Conservation (phyloP, 37 sponge, comb jelly and placozoan genomes). For the Amphimedon queenslandica region DNA sequence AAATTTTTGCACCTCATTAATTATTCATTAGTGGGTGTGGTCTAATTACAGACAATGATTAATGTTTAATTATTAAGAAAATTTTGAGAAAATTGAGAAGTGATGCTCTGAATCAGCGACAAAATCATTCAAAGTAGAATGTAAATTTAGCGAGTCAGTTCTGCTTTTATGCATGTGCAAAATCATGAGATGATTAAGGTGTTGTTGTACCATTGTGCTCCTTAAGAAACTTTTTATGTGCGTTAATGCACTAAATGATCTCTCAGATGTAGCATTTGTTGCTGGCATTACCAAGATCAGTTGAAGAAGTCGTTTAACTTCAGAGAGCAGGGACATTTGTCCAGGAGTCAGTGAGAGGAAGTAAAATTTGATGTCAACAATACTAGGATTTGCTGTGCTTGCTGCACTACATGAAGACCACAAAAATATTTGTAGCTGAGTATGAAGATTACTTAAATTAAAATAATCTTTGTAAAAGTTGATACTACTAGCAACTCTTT, state of each 20-base stretch:
- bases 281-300: no score
- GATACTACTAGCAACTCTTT: not conserved
- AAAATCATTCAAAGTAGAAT: not conserved
- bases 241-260: not conserved
- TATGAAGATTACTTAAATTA: not conserved
- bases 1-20: no score
- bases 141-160: not conserved
- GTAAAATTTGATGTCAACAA: not conserved
- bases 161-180: not conserved
- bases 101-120: not conserved
- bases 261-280: no score
- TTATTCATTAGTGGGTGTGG: no score
- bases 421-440: constrained; percentile 6
- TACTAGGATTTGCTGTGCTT: no score
- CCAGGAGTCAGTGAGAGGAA: not conserved
- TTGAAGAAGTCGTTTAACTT: not conserved
- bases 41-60: no score
- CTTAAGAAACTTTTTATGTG: not conserved
- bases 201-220: not conserved
- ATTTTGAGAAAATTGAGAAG: constrained; percentile 5
- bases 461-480: constrained; percentile 11
- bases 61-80: not conserved
- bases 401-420: not conserved
- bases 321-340: not conserved
- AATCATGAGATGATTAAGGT: not conserved